Evolutionary conservation across 2,888 invertebrate genomes (phyloP).

Genomic region (Euzophera pinguis): DNA sequence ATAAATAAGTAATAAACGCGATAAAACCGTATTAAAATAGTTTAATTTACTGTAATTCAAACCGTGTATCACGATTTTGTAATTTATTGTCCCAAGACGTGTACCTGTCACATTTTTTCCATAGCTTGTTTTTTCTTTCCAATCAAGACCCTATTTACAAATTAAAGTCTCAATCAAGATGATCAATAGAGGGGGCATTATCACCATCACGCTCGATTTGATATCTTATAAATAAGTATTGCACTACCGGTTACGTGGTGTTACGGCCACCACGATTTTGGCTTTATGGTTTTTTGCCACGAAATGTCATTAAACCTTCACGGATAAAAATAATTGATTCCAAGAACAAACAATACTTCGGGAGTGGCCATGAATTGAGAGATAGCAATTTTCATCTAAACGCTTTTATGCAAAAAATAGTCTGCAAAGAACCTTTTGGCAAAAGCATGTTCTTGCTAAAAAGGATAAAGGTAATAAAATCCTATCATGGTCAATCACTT

Average conservation of each 20-base stretch:
- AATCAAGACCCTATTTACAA: neutral
- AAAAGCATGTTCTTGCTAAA: no score
- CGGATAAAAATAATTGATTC: constrained; percentile 47
- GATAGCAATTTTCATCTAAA: neutral
- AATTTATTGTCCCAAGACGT: no score
- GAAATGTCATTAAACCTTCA: constrained; percentile 42
- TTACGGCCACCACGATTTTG: constrained; percentile 31
- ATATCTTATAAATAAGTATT: neutral
- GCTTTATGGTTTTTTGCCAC: constrained; percentile 34
- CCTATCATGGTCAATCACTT: no score
- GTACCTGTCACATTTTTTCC: no score
- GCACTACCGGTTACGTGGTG: constrained; percentile 9
- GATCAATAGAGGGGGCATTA: neutral
- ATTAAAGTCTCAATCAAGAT: neutral
- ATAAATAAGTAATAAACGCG: no score
- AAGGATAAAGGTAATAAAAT: no score
- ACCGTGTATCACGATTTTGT: no score
- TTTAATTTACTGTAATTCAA: no score
- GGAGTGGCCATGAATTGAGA: constrained; percentile 24
- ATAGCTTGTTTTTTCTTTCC: neutral
- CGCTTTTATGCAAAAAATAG: no score
- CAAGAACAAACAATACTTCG: constrained; percentile 39
- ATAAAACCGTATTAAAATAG: no score
- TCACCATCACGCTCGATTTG: constrained; percentile 4
- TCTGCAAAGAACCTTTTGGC: no score